Evolutionary conservation across 2,888 invertebrate species (phyloP).

Genomic region (Physocephala rufipes): DNA sequence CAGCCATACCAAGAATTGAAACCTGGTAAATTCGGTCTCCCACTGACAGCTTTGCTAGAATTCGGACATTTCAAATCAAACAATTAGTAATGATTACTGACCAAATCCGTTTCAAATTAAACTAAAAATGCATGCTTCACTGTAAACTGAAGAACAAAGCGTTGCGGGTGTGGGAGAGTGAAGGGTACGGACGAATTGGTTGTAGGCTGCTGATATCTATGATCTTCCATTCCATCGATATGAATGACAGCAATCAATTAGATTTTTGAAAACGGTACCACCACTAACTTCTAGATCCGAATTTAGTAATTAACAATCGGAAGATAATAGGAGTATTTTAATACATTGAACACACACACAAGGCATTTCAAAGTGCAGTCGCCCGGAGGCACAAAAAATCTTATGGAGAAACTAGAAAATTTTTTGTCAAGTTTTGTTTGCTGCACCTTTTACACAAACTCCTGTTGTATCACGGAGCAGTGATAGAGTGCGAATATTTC

Average conservation of each 20-base stretch:
- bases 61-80: slow-evolving; percentile 8
- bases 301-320: background rate
- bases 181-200: background rate
- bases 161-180: background rate
- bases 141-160: background rate
- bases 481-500: slow-evolving; percentile 11
- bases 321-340: background rate
- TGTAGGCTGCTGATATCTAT: background rate
- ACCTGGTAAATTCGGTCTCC: background rate
- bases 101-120: slow-evolving; percentile 10
- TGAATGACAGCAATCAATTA: too few species aligned
- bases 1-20: slow-evolving; percentile 67
- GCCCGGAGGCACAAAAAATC: background rate
- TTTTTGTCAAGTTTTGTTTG: slow-evolving; percentile 32
- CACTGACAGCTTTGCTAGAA: slow-evolving; percentile 18
- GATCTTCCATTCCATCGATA: background rate
- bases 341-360: slow-evolving; percentile 5
- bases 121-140: slow-evolving; percentile 34
- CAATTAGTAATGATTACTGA: background rate
- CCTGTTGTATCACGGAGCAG: background rate
- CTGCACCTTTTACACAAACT: slow-evolving; percentile 20
- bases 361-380: background rate
- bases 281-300: background rate
- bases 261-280: too few species aligned
- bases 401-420: slow-evolving; percentile 6